These are phyloP conservation scores for Callipepla californica DNA, from an alignment of 2,113 vertebrate species.

Conservation along the genomic window DNA sequence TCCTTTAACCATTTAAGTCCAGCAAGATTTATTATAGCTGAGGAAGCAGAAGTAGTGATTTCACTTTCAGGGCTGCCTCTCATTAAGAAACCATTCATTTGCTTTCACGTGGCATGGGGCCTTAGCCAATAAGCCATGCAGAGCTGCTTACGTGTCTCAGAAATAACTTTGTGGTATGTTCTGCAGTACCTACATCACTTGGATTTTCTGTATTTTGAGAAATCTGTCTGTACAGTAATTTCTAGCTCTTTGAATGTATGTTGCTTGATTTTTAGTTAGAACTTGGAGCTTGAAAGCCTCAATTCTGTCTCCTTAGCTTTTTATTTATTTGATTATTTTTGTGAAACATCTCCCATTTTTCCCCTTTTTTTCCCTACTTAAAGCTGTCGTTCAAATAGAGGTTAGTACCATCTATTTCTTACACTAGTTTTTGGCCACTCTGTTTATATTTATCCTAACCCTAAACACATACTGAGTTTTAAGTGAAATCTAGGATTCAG, in stretches of 20 bases:
- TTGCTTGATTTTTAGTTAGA: not conserved
- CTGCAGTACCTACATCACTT: not conserved
- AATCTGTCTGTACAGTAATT: not conserved
- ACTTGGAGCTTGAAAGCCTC: not conserved
- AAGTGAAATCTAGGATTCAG: not conserved
- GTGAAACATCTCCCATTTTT: rapidly evolving
- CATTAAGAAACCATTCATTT: not conserved
- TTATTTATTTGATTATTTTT: not conserved
- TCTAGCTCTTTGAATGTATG: not conserved
- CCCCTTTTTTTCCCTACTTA: not conserved
- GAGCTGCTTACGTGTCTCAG: not conserved
- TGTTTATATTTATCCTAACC: not conserved
- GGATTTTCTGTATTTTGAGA: not conserved
- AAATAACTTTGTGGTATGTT: not conserved
- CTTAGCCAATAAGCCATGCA: not conserved
- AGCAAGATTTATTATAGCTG: not conserved
- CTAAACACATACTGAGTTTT: not conserved
- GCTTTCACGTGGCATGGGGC: not conserved
- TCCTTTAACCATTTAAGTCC: not conserved
- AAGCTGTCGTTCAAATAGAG: not conserved
- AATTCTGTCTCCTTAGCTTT: not conserved
- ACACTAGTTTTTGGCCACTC: not conserved
- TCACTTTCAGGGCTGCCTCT: not conserved
- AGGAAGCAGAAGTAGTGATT: not conserved
- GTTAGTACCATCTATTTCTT: not conserved